phyloP scores from a whole-genome alignment of 2,113 vertebrate genomes.

The Todiramphus saurophagus region DNA sequence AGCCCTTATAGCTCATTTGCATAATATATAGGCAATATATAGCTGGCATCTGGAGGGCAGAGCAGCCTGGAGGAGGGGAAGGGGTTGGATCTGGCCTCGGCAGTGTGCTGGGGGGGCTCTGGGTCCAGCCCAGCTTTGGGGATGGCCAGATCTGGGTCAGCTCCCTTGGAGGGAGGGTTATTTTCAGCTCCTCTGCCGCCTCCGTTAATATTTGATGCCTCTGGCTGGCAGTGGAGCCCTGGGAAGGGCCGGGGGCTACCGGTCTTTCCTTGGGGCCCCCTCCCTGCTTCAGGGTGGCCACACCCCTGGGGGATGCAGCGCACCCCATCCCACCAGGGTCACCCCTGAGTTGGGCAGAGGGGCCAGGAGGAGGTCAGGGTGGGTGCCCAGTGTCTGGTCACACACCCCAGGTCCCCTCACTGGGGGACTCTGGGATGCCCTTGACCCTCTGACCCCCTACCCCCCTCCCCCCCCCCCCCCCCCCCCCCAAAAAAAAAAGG shows the following conservation, averaged over 20 bases:
- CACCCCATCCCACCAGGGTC: rapidly evolving
- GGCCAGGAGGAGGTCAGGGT: not conserved
- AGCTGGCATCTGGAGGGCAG: not conserved
- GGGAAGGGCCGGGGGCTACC: not conserved
- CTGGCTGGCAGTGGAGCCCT: not conserved
- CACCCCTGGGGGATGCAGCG: rapidly evolving
- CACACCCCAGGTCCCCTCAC: rapidly evolving
- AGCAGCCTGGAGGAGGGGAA: not conserved
- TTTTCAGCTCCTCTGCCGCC: constrained; percentile 5
- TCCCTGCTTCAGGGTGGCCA: not conserved
- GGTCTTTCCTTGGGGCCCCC: not conserved
- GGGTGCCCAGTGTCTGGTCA: not conserved
- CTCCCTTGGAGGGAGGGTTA: constrained; percentile 8
- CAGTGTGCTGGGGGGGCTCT: not conserved
- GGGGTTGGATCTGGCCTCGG: rapidly evolving
- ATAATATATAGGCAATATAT: not conserved
- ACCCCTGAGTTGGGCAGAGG: not conserved
- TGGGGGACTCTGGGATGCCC: rapidly evolving
- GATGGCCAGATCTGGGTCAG: constrained; percentile 45
- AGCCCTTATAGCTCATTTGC: constrained; percentile 8
- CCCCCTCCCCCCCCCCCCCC: not conserved
- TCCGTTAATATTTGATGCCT: constrained; percentile 3
- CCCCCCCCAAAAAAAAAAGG: too few relatives aligned
- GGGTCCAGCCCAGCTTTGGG: not conserved
- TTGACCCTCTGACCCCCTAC: not conserved